Conservation (phyloP, 92 coral and sea anemone genomes). For the Epizoanthus fatuus region DNA sequence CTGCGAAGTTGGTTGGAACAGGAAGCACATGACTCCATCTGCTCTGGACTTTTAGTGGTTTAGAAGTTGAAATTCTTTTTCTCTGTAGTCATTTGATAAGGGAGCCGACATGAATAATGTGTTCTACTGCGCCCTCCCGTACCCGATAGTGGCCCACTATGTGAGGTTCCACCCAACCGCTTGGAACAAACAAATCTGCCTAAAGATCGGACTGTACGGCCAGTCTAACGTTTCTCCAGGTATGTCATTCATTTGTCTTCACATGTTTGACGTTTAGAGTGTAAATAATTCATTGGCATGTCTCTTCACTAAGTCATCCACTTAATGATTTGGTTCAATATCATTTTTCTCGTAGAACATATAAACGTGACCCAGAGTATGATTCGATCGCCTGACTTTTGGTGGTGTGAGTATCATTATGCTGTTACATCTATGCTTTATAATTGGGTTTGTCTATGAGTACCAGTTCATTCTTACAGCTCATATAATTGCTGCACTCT, state of each 20-base stretch:
- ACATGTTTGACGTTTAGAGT: background rate
- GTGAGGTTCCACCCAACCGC: conserved; percentile 57
- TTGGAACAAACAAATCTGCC: conserved; percentile 54
- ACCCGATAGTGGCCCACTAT: conserved; percentile 52
- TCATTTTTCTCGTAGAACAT: background rate
- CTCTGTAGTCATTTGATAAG: conserved; percentile 48
- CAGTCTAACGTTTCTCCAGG: conserved; percentile 34
- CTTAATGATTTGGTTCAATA: background rate
- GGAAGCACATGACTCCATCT: too few relatives aligned
- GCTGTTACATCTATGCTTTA: background rate
- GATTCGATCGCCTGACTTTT: conserved; percentile 15
- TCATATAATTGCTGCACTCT: too few relatives aligned
- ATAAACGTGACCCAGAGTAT: background rate
- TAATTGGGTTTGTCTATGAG: background rate
- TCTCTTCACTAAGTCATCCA: background rate
- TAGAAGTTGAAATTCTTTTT: too few relatives aligned
- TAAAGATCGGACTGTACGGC: conserved; percentile 66
- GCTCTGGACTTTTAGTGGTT: too few relatives aligned
- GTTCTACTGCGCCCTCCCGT: conserved; percentile 52
- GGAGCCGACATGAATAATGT: conserved; percentile 31
- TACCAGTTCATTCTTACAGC: background rate
- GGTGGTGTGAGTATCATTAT: conserved; percentile 33
- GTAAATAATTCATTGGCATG: background rate
- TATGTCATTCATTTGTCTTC: background rate
- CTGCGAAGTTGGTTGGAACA: too few relatives aligned